Conservation (phyloP, 1,140 invertebrate genomes). For the Drosophila sturtevanti region DNA sequence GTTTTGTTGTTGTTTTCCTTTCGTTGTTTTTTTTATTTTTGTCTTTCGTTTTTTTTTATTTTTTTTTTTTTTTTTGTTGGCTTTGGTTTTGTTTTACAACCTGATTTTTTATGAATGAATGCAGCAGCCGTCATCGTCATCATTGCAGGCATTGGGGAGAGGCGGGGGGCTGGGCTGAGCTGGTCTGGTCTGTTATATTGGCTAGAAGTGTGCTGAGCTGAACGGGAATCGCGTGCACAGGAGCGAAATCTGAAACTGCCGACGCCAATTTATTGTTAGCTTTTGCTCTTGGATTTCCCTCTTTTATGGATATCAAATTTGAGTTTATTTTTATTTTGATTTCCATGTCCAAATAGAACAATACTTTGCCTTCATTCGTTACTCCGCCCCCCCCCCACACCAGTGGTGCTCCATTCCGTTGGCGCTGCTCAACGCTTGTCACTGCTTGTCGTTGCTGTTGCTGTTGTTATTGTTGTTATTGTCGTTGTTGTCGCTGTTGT, state of each 20-base stretch:
- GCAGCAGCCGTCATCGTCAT: conserved; percentile 40
- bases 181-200: conserved; percentile 15
- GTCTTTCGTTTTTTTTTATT: conserved; percentile 25
- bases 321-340: conserved; percentile 3
- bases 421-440: conserved; percentile 19
- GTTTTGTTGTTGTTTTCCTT: conserved; percentile 28
- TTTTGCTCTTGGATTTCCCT: neutral
- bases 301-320: neutral
- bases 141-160: conserved; percentile 9
- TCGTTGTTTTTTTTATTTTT: conserved; percentile 36
- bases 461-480: conserved; percentile 19
- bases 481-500: conserved; percentile 28
- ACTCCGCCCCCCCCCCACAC: neutral
- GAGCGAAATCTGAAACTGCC: conserved; percentile 55
- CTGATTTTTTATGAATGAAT: conserved; percentile 81
- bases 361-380: conserved; percentile 4
- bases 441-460: conserved; percentile 41
- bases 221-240: conserved; percentile 65
- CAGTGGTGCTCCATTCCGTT: too few species aligned
- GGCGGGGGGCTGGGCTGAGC: conserved; percentile 11
- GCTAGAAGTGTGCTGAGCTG: neutral
- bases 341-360: neutral
- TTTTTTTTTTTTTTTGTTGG: conserved; percentile 16
- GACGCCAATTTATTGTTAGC: conserved; percentile 29
- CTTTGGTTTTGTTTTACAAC: conserved; percentile 62